phyloP scores from a whole-genome alignment of 2,113 vertebrate genomes.

The Sapajus apella region DNA sequence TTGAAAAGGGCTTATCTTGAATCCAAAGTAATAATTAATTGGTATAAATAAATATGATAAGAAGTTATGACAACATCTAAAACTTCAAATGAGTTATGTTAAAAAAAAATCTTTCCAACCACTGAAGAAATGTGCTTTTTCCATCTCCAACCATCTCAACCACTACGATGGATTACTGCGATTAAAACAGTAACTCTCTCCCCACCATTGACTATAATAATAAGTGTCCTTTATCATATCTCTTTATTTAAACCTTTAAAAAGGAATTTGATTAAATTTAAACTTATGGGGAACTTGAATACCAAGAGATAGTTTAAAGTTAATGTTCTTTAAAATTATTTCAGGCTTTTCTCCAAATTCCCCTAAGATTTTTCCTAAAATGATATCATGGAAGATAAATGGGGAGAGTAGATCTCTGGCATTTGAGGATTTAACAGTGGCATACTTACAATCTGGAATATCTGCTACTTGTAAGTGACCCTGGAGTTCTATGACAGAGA shows the following conservation, averaged over 20 bases:
- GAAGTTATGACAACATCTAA: conserved; percentile 55
- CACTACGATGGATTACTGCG: conserved; percentile 40
- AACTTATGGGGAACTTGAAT: conserved; percentile 58
- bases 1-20: conserved; percentile 59
- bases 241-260: conserved; percentile 71
- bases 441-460: conserved; percentile 5
- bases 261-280: conserved; percentile 70
- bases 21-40: conserved; percentile 45
- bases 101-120: background rate
- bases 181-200: conserved; percentile 67
- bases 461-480: background rate
- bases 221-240: conserved; percentile 60
- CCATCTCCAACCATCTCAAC: conserved; percentile 42
- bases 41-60: conserved; percentile 5
- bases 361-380: conserved; percentile 2
- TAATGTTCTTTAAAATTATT: conserved; percentile 59
- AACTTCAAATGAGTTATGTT: conserved; percentile 36
- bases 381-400: background rate
- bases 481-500: background rate
- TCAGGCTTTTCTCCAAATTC: conserved; percentile 45
- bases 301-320: conserved; percentile 45
- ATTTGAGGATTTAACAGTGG: conserved; percentile 13
- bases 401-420: background rate
- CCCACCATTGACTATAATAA: conserved; percentile 60
- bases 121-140: conserved; percentile 55